A percentile compares a stretch with the other conserved stretches of the same genome.
Evolutionary conservation across 2,113 vertebrate genomes (phyloP).

Genomic region (Saguinus imperator): DNA sequence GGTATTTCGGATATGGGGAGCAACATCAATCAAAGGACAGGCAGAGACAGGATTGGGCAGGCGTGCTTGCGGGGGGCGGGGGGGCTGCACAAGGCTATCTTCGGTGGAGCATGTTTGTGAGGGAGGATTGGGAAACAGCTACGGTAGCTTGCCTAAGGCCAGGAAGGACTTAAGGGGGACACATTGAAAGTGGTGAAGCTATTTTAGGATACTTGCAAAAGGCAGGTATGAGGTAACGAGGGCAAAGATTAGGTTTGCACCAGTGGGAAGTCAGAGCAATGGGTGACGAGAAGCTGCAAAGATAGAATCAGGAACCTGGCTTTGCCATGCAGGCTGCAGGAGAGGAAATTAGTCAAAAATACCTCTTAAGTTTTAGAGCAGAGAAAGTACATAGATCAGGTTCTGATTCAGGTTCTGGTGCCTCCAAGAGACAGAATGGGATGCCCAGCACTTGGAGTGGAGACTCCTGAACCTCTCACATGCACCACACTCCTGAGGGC

Average conservation of each 20-base stretch:
- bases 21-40: neutral
- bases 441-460: neutral
- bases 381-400: neutral
- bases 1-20: conserved; percentile 5
- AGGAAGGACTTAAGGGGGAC: conserved; percentile 49
- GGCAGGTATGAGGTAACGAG: neutral
- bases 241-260: conserved; percentile 20
- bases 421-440: neutral
- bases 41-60: conserved; percentile 26
- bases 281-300: neutral
- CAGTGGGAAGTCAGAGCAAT: neutral
- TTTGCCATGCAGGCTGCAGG: neutral
- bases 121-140: conserved; percentile 45
- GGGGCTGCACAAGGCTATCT: neutral
- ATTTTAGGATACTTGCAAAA: conserved; percentile 65
- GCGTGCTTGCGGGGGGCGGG: neutral
- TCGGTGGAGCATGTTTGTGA: neutral
- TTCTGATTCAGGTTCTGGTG: neutral
- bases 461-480: neutral
- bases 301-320: neutral
- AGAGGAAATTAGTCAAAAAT: neutral
- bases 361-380: neutral
- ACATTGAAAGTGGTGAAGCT: neutral
- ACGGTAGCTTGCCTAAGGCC: conserved; percentile 37
- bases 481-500: neutral